Base-by-base conservation (phyloP, 2,113 vertebrate genomes). In the Sigmodon hispidus region DNA sequence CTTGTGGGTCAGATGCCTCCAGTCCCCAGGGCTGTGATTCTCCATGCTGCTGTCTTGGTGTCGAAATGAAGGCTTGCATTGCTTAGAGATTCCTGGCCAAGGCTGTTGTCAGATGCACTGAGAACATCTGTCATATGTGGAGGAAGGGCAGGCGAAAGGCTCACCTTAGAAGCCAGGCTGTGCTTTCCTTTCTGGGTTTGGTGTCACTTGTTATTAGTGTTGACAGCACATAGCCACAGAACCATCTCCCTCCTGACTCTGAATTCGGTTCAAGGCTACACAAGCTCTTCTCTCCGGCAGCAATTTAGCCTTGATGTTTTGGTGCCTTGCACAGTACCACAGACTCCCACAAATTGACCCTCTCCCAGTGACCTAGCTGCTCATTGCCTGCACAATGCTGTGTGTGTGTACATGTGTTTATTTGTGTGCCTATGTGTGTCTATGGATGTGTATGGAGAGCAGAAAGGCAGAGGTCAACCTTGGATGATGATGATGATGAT, bases 171-270 rank as follows among this genome's bases (percentile, higher is more conserved):
- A 89, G 59, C 31, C 8, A 0, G 50, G 0, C 69, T 17, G 16
- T 24, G 4, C n/a, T 55, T 45, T 80, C 72, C 16, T 81, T 91
- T n/a, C 94, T 15, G 40, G 63, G 72, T 52, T 89, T 69, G 5
- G 24, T 92, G 80, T 95, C 76, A 1, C 76, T 96, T 90, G 50
- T 31, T 93, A 85, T 95, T 91, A 87, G 67, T 34, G 50, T 85
- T n/a, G 17, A 59, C 48, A 89, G 79, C 15, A 36, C 40, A 48
- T 52, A 40, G 34, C 5, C 1, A 34, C 36, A 26, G 59, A 84
- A 87, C 9, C 6, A 43, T 80, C 22, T 40, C n/a, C 40, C 67
- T 93, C 50, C 40, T 43, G 12, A 69, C 40, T 61, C 11, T 22
- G 40, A 55, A 59, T 84, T 87, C 65, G 93, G n/a, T 73, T 6